A percentile compares a stretch with the other conserved stretches of the same genome.
Evolutionary conservation across 2,888 invertebrate species (phyloP).

Genomic region (Saturnia pavonia): DNA sequence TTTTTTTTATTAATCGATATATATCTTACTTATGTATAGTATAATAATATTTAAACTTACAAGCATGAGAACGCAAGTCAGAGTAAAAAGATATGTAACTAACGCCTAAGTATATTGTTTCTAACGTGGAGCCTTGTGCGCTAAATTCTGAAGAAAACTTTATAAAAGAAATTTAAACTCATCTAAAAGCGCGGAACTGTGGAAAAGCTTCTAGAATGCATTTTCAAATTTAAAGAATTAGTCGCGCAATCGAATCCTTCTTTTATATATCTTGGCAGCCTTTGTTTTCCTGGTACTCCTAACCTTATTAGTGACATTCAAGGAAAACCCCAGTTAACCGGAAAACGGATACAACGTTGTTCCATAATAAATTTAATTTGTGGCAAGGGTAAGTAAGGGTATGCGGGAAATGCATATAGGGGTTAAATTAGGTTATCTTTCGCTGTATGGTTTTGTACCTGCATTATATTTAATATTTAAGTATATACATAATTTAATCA

Average conservation of each 20-base stretch:
- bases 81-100: background rate
- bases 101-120: background rate
- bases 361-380: constrained; percentile 7
- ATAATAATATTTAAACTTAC: no score
- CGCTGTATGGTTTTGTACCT: background rate
- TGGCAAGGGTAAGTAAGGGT: background rate
- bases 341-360: constrained; percentile 9
- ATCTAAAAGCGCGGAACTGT: background rate
- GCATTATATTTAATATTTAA: background rate
- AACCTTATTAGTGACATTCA: constrained; percentile 80
- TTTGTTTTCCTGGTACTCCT: constrained; percentile 67
- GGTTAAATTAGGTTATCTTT: constrained; percentile 8
- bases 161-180: background rate
- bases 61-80: no score
- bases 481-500: constrained; percentile 3
- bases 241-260: constrained; percentile 4
- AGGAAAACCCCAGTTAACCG: constrained; percentile 51
- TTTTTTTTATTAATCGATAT: no score
- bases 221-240: background rate
- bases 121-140: background rate
- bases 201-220: background rate
- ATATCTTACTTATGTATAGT: no score
- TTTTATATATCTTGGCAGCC: constrained; percentile 37
- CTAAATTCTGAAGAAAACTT: background rate
- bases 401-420: constrained; percentile 12